Percentiles rank a stretch among this genome's conserved stretches.
phyloP scores from a whole-genome alignment of 1,140 invertebrate genomes.

The Mercenaria mercenaria region DNA sequence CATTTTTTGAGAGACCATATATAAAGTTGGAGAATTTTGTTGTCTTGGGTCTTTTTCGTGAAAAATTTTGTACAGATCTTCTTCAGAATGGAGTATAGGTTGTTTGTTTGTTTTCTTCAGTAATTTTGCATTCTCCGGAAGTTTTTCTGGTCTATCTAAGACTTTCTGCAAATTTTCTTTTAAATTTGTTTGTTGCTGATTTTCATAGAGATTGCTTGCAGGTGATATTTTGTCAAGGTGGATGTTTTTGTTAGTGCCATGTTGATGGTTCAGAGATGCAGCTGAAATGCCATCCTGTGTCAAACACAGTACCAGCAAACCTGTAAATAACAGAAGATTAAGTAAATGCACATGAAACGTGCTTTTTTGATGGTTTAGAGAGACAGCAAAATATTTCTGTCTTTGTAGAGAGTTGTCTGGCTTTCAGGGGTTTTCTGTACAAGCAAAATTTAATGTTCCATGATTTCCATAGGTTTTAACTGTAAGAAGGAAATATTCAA shows the following conservation, averaged over 20 bases:
- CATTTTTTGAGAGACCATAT: background rate
- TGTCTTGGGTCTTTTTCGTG: background rate
- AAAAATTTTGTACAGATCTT: background rate
- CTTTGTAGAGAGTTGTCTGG: no score
- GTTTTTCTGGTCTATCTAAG: background rate
- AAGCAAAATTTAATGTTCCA: no score
- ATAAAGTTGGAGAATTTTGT: background rate
- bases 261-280: background rate
- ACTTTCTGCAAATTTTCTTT: background rate
- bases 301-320: background rate
- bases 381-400: no score
- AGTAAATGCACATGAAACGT: no score
- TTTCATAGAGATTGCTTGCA: background rate
- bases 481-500: no score
- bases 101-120: background rate
- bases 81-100: background rate
- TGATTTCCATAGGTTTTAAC: no score
- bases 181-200: background rate
- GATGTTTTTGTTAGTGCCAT: background rate
- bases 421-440: no score
- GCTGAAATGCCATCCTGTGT: background rate
- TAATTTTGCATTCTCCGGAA: background rate
- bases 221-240: background rate
- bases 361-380: no score
- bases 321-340: background rate